Evolutionary conservation across 2,888 invertebrate genomes (phyloP).

Genomic region (Suillia variegata): DNA sequence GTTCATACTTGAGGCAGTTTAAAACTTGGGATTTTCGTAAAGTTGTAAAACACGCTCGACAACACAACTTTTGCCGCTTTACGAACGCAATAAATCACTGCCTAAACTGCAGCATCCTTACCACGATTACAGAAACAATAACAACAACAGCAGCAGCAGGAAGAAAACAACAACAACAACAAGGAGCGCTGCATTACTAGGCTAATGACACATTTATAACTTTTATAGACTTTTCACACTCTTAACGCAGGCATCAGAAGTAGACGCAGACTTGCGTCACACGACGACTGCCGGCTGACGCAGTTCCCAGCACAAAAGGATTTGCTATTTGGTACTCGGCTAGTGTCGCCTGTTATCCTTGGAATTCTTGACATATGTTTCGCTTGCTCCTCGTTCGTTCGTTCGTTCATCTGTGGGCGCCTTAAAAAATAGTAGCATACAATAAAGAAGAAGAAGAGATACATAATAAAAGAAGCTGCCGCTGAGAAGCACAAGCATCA

Average conservation of each 20-base stretch:
- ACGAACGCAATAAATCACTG: background rate
- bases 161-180: background rate
- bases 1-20: too few species aligned
- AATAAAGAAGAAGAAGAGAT: background rate
- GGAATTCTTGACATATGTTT: background rate
- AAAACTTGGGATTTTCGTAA: background rate
- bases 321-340: conserved; percentile 4
- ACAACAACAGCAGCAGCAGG: background rate
- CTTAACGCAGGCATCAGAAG: too few species aligned
- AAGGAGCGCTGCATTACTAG: conserved; percentile 25
- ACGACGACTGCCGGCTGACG: background rate
- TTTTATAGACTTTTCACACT: conserved; percentile 52
- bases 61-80: background rate
- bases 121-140: too few species aligned
- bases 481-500: too few species aligned
- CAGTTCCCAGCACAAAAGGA: conserved; percentile 8
- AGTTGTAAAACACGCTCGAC: background rate
- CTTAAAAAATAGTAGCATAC: background rate
- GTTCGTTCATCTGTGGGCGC: background rate
- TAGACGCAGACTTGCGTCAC: conserved; percentile 4
- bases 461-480: background rate
- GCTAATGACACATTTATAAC: conserved; percentile 53
- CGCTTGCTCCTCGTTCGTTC: background rate
- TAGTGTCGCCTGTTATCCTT: background rate
- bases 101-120: background rate